Base-by-base conservation (phyloP, 2,888 invertebrate species). In the Standfussiana lucernea region DNA sequence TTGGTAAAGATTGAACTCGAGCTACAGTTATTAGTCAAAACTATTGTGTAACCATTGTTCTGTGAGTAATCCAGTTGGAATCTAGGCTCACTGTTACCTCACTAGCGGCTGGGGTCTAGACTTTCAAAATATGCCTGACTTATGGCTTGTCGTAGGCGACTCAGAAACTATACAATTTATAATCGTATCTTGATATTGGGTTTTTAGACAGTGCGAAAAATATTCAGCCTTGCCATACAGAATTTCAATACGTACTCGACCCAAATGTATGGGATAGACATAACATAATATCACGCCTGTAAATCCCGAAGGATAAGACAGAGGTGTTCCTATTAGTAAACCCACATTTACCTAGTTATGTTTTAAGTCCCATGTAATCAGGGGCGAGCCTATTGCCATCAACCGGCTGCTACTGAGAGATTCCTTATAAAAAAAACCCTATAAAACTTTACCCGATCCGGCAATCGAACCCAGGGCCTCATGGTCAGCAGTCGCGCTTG, bases 1-100 rank as follows among this genome's bases (percentile, higher is more conserved):
- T 37, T 37, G 8, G 37, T 37, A 7, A 37, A 6, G 37, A 42
- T 56, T 8, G 10, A 50, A 67, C 24, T 18, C 42, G 3, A 15
- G 21, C 28, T 37, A 37, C 35, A 62, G 50, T 32, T n/a, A 81
- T 79, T 84, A 74, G 74, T 82, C 74, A 80, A 84, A 74, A 66
- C 75, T 59, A 84, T 84, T 84, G 79, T 65, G 75, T 42, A 86
- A 84, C 61, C 13, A 79, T 83, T 83, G 86, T 79, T 67, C 61
- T 37, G 8, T 83, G 84, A 84, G 70, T 56, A 86, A 84, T 59
- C 42, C 45, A 4, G 8, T 32, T 8, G 79, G 86, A 62, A 84
- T 84, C 79, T 75, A 79, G 75, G 28, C 47, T n/a, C 18, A n/a
- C 21, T 56, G 37, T 80, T 82, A 84, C 80, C 32, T 79, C 62